Conservation (phyloP, 2,113 vertebrate species). For the Petaurus breviceps region DNA sequence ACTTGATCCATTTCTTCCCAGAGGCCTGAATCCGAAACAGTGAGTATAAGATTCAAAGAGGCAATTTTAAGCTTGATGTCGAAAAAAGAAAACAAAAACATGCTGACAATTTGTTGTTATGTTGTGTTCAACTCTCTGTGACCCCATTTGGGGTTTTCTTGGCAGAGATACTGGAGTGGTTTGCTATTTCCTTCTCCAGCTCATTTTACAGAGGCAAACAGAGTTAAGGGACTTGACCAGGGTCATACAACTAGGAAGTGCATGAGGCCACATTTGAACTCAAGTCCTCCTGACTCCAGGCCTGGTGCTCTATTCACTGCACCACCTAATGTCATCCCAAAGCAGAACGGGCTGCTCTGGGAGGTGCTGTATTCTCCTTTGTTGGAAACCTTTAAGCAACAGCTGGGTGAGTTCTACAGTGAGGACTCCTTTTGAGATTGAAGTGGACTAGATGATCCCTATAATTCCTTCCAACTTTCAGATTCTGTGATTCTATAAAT, state of each 20-base stretch:
- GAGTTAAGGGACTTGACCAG: background rate
- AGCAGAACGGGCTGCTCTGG: background rate
- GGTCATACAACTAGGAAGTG: no score
- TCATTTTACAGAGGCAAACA: background rate
- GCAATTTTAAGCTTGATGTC: background rate
- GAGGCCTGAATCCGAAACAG: background rate
- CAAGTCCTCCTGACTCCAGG: background rate
- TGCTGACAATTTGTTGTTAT: background rate
- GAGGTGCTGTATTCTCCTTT: background rate
- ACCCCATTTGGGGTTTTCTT: background rate
- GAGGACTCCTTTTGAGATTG: background rate
- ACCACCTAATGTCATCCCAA: background rate
- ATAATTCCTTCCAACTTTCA: background rate
- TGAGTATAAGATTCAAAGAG: background rate
- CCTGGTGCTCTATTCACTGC: background rate
- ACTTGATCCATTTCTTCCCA: background rate
- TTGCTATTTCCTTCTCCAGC: background rate
- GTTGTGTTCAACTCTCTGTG: background rate
- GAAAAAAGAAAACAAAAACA: no score
- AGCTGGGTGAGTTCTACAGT: background rate
- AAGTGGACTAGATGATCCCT: background rate
- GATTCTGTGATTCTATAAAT: background rate
- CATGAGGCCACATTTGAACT: background rate
- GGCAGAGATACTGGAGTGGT: background rate
- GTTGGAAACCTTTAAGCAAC: background rate